phyloP scores from a whole-genome alignment of 1,140 invertebrate genomes.

The Heliconius melpomene region DNA sequence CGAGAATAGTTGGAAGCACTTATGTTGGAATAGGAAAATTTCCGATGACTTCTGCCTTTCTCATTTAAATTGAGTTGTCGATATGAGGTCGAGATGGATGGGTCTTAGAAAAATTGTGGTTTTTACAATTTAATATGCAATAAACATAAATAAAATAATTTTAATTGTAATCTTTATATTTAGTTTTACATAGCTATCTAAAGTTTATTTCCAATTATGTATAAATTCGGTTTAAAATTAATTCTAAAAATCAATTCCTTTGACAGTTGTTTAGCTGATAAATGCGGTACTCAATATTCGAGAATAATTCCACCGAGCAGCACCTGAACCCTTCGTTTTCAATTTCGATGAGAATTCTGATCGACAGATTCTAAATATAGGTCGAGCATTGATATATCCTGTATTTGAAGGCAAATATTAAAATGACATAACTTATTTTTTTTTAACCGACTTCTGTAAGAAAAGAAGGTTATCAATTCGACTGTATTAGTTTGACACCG shows the following conservation, averaged over 20 bases:
- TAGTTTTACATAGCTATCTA: background rate
- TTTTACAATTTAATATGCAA: background rate
- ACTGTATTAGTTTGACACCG: too few relatives aligned
- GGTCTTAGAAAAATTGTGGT: background rate
- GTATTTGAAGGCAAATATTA: background rate
- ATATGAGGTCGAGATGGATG: background rate
- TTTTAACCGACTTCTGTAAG: too few relatives aligned
- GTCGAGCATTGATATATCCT: background rate
- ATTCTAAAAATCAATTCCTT: background rate
- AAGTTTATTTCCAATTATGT: background rate
- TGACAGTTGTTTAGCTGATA: slow-evolving; percentile 8
- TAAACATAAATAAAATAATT: too few relatives aligned
- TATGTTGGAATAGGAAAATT: background rate
- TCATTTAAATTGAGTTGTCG: background rate
- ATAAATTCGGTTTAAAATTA: background rate
- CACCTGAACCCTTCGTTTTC: slow-evolving; percentile 28
- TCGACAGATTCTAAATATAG: slow-evolving; percentile 19
- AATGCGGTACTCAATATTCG: slow-evolving; percentile 19
- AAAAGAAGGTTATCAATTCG: too few relatives aligned
- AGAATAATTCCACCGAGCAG: slow-evolving; percentile 17
- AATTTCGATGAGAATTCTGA: slow-evolving; percentile 25
- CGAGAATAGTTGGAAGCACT: background rate
- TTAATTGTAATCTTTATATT: too few relatives aligned
- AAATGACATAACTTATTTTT: too few relatives aligned
- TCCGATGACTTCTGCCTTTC: background rate